Percentiles rank a stretch among this genome's conserved stretches.
Conservation (phyloP, 2,888 invertebrate genomes). For the Mycalesis mineus region DNA sequence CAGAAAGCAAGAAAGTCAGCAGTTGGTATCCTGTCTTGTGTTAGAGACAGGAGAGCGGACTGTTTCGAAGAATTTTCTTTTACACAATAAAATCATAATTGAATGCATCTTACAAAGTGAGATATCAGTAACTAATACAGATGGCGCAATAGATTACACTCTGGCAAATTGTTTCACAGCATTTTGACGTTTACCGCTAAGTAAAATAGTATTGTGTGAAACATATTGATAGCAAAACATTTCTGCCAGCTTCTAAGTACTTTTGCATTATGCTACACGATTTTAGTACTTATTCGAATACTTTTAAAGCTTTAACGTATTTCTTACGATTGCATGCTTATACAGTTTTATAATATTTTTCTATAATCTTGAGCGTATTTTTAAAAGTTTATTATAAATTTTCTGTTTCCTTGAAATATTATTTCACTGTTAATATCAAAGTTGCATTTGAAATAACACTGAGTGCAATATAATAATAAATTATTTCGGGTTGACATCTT, state of each 20-base stretch:
- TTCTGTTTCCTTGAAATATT: too few species aligned
- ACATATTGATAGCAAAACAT: conserved; percentile 11
- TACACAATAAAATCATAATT: too few species aligned
- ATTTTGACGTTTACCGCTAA: conserved; percentile 25
- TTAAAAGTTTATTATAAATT: background rate
- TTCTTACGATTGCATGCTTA: background rate
- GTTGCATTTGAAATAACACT: too few species aligned
- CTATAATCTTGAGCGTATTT: background rate
- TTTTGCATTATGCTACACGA: conserved; percentile 3
- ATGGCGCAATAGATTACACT: conserved; percentile 13
- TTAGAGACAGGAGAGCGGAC: too few species aligned
- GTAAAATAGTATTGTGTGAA: conserved; percentile 21
- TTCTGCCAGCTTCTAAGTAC: background rate
- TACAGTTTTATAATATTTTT: conserved; percentile 1
- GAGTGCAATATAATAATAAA: too few species aligned
- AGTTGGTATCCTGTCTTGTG: too few species aligned
- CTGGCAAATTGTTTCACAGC: conserved; percentile 21
- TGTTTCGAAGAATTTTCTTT: too few species aligned
- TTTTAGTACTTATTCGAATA: conserved; percentile 21
- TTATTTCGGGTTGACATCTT: too few species aligned
- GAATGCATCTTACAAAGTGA: too few species aligned
- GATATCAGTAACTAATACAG: conserved; percentile 7
- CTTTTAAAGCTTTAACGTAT: background rate
- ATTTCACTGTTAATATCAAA: too few species aligned
- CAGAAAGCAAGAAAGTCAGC: too few species aligned